These are phyloP conservation scores for Danio rerio DNA, from an alignment of 2,113 vertebrate species.

Conservation along the genomic window DNA sequence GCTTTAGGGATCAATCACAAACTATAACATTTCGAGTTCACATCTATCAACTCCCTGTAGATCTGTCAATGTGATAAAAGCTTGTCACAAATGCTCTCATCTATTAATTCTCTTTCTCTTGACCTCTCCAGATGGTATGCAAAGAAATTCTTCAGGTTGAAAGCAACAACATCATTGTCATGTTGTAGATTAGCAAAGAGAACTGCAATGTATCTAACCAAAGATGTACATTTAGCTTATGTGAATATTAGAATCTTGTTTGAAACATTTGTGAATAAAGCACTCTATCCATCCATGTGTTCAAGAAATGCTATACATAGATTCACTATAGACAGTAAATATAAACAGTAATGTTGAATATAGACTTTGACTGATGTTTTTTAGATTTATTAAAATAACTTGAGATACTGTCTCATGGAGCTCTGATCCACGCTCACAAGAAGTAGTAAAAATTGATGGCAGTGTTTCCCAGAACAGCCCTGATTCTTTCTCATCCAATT, in stretches of 20 bases:
- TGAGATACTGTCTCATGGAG: not conserved
- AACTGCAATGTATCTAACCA: not conserved
- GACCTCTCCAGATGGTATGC: not conserved
- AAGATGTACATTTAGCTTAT: too few species aligned
- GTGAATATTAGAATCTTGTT: too few species aligned
- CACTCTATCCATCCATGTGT: too few species aligned
- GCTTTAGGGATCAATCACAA: slow-evolving; percentile 4
- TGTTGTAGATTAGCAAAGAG: not conserved
- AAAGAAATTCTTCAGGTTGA: not conserved
- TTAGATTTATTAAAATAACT: too few species aligned
- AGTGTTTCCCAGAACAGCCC: not conserved
- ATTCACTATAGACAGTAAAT: too few species aligned
- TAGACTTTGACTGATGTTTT: too few species aligned
- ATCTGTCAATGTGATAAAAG: not conserved
- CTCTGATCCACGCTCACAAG: not conserved
- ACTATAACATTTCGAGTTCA: not conserved
- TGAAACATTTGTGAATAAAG: too few species aligned
- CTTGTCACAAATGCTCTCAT: slow-evolving; percentile 5
- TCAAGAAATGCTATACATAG: too few species aligned
- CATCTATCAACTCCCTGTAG: not conserved
- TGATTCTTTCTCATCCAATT: slow-evolving; percentile 64
- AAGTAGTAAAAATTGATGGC: not conserved
- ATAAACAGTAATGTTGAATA: too few species aligned
- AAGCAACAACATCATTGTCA: not conserved
- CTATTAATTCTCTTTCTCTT: slow-evolving; percentile 8